Evolutionary conservation across 30 jellyfish, hydroid and myxozoan species (phyloP).

Genomic region (Chironex yamaguchii): DNA sequence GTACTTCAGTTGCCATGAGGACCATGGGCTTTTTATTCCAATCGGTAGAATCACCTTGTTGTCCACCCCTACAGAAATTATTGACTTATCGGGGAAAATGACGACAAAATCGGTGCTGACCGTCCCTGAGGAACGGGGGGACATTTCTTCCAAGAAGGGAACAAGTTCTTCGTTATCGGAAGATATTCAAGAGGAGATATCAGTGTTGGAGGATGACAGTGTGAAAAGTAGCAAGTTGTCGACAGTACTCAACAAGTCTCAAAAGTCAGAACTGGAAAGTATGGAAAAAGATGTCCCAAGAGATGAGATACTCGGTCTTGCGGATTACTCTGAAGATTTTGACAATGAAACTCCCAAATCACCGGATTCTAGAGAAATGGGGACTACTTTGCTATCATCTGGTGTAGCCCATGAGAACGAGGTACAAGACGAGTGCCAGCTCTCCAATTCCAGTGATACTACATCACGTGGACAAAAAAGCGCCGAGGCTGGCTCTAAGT

Average conservation of each 20-base stretch:
- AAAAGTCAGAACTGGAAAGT: neutral
- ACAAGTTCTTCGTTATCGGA: neutral
- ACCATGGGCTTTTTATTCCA: constrained; percentile 85
- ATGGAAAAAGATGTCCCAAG: neutral
- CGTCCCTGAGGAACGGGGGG: neutral
- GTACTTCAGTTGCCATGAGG: constrained; percentile 76
- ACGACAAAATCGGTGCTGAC: neutral
- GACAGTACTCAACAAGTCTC: neutral
- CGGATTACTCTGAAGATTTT: neutral
- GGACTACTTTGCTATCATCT: neutral
- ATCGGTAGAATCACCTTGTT: constrained; percentile 48
- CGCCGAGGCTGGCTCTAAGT: no score
- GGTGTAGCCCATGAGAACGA: neutral
- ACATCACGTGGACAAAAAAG: neutral
- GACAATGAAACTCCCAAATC: neutral
- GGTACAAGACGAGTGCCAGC: neutral
- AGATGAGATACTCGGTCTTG: neutral
- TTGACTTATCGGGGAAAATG: neutral
- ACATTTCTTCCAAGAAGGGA: neutral
- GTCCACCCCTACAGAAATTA: no score
- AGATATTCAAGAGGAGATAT: neutral
- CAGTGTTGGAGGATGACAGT: neutral
- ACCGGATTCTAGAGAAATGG: neutral
- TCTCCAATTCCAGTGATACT: neutral
- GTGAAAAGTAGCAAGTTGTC: neutral